Evolutionary conservation across 1,140 invertebrate genomes (phyloP).

Genomic region (Panagrolaimus sp.): DNA sequence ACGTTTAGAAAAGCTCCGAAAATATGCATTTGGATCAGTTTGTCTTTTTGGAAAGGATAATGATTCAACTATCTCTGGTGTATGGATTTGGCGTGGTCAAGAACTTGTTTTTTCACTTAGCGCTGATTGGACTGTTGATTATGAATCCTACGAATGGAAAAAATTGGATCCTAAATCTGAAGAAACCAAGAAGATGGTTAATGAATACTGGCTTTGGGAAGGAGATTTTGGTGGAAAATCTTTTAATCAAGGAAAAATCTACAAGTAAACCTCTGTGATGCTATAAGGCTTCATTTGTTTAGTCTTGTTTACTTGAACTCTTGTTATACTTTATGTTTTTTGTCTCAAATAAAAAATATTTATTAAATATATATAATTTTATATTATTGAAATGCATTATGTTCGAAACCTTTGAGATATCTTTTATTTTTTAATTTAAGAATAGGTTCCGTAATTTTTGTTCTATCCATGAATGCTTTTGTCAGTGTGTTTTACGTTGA

Average conservation of each 20-base stretch:
- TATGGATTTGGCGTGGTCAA: slow-evolving; percentile 94
- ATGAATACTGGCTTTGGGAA: slow-evolving; percentile 85
- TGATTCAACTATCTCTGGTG: slow-evolving; percentile 83
- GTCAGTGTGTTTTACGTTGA: no score
- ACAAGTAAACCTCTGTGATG: slow-evolving; percentile 74
- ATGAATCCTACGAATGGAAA: slow-evolving; percentile 90
- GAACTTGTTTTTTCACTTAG: slow-evolving; percentile 80
- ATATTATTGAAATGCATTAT: no score
- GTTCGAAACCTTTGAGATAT: no score
- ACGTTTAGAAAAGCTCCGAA: slow-evolving; percentile 92
- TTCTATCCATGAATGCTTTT: no score
- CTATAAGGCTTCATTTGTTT: no score
- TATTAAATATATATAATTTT: no score
- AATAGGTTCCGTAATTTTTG: no score
- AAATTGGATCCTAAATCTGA: slow-evolving; percentile 78
- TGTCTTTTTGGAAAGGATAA: slow-evolving; percentile 87
- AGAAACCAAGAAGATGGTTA: slow-evolving; percentile 81
- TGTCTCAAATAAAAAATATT: no score
- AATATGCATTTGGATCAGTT: slow-evolving; percentile 86
- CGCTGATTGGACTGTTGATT: slow-evolving; percentile 73
- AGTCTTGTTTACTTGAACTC: no score
- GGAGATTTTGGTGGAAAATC: slow-evolving; percentile 80
- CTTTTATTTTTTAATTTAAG: no score
- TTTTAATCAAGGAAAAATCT: slow-evolving; percentile 98
- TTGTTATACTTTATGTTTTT: no score